phyloP scores from a whole-genome alignment of 2,888 invertebrate species.

The Clepsis dumicolana region DNA sequence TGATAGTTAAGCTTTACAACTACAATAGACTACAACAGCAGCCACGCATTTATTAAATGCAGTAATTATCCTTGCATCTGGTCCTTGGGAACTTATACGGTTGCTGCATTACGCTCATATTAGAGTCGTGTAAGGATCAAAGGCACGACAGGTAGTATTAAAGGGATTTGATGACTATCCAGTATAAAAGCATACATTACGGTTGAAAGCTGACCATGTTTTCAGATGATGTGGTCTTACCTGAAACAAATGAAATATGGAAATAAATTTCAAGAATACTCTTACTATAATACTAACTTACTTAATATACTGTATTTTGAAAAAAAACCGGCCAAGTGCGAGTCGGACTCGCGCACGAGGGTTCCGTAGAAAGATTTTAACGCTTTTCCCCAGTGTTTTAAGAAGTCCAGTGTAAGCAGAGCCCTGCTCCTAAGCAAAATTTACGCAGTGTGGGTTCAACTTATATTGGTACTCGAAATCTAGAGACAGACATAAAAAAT shows the following conservation, averaged over 20 bases:
- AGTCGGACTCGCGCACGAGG: too few species aligned
- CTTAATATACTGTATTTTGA: slow-evolving; percentile 18
- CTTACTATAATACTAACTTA: too few species aligned
- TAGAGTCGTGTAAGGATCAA: slow-evolving; percentile 54
- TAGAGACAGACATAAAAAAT: too few species aligned
- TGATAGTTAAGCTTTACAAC: neutral
- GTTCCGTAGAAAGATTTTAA: too few species aligned
- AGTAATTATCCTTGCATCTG: slow-evolving; percentile 22
- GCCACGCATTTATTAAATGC: slow-evolving; percentile 47
- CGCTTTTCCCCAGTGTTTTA: too few species aligned
- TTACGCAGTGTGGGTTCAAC: too few species aligned
- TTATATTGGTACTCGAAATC: too few species aligned
- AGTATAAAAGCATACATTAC: slow-evolving; percentile 42
- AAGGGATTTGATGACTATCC: slow-evolving; percentile 43
- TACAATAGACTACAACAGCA: slow-evolving; percentile 40
- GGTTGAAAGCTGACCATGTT: neutral
- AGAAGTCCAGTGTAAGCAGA: too few species aligned
- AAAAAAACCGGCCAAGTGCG: too few species aligned
- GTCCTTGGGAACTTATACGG: slow-evolving; percentile 42
- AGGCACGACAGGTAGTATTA: slow-evolving; percentile 51
- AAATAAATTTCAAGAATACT: too few species aligned
- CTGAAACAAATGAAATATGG: slow-evolving; percentile 54
- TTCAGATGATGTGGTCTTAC: slow-evolving; percentile 51
- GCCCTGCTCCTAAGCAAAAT: too few species aligned
- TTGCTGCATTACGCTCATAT: slow-evolving; percentile 54